Evolutionary conservation across 2,113 vertebrate genomes (phyloP), one percentile per base, ranked within the genome.

Genomic region (Agapornis roseicollis): DNA sequence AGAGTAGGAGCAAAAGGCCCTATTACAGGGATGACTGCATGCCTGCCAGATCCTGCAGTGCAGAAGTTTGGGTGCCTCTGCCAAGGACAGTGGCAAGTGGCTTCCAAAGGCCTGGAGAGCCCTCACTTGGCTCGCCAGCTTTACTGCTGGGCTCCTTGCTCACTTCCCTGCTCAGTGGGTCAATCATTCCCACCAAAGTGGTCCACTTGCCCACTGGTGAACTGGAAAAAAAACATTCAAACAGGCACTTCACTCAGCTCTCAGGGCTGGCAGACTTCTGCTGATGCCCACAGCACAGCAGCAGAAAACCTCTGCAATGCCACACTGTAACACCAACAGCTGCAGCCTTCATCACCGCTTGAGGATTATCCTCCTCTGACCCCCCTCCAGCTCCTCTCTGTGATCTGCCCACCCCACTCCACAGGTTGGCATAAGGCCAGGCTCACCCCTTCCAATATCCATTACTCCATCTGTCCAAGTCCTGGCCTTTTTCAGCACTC

Each of bases 341-440:
- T 93, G 95, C 90, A 88, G 88, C 79, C 93, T 64, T 33, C 74
- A 31, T 33, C 1, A 0, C 14, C 0, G 15, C 72, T 72, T 13
- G 39, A 71, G 88, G 90, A 96, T 92, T 94, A 96, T 91, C 90
- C 92, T 88, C 35, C 92, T 76, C 42, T 94, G 90, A 92, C 72
- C 90, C 17, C 12, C 18, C 35, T 74, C 7, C 79, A 70, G 80
- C 85, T 93, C 64, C 64, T 33, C 76, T 12, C 85, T 63, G 61
- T 37, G 65, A 63, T 93, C 94, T 95, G 82, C 64, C 88, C 80
- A 81, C 17, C 89, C 55, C 52, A 39, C 3, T 47, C 55, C 83
- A 55, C 72, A 64, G 83, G 56, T 80, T 94, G 96, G 94, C 91
- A 2, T 44, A 18, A 28, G 24, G 89, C 90, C 95, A 93, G 65